Evolutionary conservation across 2,888 invertebrate species (phyloP).

Genomic region (Opisthograptis luteolata): DNA sequence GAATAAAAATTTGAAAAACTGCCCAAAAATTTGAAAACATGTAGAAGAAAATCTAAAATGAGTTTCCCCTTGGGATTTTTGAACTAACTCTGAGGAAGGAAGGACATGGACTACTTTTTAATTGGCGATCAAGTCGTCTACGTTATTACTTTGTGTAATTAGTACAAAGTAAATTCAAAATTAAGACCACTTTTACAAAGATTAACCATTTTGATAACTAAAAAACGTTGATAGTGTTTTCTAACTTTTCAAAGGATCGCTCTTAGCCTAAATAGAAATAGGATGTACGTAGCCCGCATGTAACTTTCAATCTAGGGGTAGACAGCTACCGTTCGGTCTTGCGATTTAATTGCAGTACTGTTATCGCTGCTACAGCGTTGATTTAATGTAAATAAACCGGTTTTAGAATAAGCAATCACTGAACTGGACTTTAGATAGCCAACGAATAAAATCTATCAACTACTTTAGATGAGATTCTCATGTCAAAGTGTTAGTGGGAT

Average conservation of each 20-base stretch:
- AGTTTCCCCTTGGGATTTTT: too few relatives aligned
- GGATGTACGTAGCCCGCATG: conserved; percentile 5
- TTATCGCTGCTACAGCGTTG: conserved; percentile 37
- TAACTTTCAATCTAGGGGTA: conserved; percentile 13
- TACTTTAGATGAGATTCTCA: conserved; percentile 21
- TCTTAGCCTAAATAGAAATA: not conserved
- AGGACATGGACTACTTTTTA: too few relatives aligned
- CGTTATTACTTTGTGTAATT: too few relatives aligned
- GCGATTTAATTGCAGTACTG: conserved; percentile 59
- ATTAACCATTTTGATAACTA: too few relatives aligned
- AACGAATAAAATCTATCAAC: conserved; percentile 19
- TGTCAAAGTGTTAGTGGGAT: conserved; percentile 1
- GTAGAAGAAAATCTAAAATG: too few relatives aligned
- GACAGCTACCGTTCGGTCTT: conserved; percentile 58
- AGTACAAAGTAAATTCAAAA: too few relatives aligned
- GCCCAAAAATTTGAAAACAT: too few relatives aligned
- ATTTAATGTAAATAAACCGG: conserved; percentile 50
- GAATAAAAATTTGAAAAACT: too few relatives aligned
- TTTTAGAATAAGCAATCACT: conserved; percentile 30
- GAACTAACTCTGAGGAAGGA: too few relatives aligned
- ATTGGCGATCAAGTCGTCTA: too few relatives aligned
- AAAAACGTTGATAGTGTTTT: not conserved
- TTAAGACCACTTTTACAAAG: too few relatives aligned
- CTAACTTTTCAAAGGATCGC: not conserved
- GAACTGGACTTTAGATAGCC: conserved; percentile 13